Evolutionary conservation across 1,140 invertebrate genomes (phyloP), one percentile per base, ranked within the genome.

Genomic region (Apis dorsata): DNA sequence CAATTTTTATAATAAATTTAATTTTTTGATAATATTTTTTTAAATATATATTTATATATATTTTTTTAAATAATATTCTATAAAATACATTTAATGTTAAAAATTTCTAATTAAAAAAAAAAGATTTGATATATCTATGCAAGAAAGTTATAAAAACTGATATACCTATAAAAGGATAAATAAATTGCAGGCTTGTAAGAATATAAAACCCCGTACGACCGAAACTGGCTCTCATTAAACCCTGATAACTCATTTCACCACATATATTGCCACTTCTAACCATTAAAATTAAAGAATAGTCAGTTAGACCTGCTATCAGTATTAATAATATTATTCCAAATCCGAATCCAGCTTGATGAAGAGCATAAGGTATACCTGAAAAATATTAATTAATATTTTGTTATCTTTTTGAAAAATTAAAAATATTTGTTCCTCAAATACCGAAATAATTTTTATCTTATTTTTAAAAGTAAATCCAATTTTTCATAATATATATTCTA

Each of bases 121-220:
- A 55, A 4, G 12, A 12, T 44, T 44, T 44, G 5, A 44, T 44
- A 44, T 44, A 44, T 7, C 34, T 44, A 44, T 34, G 34, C 34
- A 44, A 44, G 5, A 44, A 7, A 44, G 17, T 59, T 51, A 15
- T 55, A 21, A 72, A 53, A 55, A 1, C 15, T 57, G 11, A 86
- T 94, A 95, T 94, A 97, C 97, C 97, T 90, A 98, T 96, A 87
- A 98, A 97, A 19, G 97, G 98, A 94, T 98, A 98, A 85, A 97
- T 94, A 90, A 98, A 98, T 91, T 98, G 97, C 68, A 98, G 93
- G 49, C 96, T 91, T 1, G 97, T 97, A 7, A 98, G 94, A 63
- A 98, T 93, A 88, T 97, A 96, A 93, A 97, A 98, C 17, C 97
- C 97, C 69, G 96, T 94, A 90, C 95, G 95, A 28, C 98, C 98